Conservation (phyloP, 1,140 invertebrate genomes). For the Brachionus paranguensis region DNA sequence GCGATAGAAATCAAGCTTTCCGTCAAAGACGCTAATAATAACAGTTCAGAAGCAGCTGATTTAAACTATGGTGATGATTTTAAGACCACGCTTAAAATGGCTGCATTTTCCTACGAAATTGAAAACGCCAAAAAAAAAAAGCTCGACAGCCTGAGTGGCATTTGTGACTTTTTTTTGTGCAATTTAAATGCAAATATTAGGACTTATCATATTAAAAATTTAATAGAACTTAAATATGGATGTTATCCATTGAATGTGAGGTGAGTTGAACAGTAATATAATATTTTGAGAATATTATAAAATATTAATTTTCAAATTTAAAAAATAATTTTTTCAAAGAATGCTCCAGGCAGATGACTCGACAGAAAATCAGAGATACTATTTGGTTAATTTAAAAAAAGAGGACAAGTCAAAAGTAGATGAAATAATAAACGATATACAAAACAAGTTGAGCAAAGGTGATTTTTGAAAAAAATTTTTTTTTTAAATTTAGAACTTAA, state of each 20-base stretch:
- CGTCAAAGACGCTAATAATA: background rate
- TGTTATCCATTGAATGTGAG: background rate
- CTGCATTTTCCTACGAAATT: background rate
- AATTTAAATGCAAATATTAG: background rate
- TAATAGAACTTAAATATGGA: constrained; percentile 5
- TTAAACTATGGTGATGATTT: constrained; percentile 32
- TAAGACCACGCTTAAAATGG: background rate
- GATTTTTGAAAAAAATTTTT: background rate
- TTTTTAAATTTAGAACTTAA: background rate
- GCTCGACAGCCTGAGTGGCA: background rate
- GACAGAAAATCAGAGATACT: background rate
- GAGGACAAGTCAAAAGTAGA: background rate
- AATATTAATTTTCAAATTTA: background rate
- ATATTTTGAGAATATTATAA: too few relatives aligned
- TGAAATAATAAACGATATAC: background rate
- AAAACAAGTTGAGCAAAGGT: background rate
- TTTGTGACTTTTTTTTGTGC: constrained; percentile 2
- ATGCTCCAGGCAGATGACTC: background rate
- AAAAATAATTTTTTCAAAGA: background rate
- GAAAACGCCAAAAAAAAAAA: background rate
- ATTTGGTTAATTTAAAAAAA: background rate
- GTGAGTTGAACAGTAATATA: background rate
- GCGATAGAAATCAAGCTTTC: constrained; percentile 2
- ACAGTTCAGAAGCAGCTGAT: background rate
- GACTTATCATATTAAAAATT: background rate